phyloP scores from a whole-genome alignment of 2,797 vertebrate species.

The Paedocypris micromegethes region DNA sequence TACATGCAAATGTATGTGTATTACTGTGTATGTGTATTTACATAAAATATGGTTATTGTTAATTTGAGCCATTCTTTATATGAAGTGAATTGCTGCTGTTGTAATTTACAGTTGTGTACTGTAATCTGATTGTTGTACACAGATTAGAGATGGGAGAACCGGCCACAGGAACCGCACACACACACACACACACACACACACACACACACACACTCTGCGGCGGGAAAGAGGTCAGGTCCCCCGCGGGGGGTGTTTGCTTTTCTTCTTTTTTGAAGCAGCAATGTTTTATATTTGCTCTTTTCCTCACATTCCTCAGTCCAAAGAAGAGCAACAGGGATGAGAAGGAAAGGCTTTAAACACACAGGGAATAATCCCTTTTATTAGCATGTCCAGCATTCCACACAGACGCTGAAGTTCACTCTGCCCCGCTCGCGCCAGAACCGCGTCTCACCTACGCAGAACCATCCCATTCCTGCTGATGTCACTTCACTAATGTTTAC shows the following conservation, averaged over 20 bases:
- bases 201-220: slow-evolving; percentile 52
- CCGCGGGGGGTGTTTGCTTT: slow-evolving; percentile 56
- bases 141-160: too few relatives aligned
- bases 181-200: slow-evolving; percentile 44
- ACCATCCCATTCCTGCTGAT: too few relatives aligned
- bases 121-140: too few relatives aligned
- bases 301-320: slow-evolving; percentile 70
- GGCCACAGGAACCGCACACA: too few relatives aligned
- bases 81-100: too few relatives aligned
- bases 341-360: slow-evolving; percentile 34
- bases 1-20: too few relatives aligned
- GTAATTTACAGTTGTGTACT: too few relatives aligned
- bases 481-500: too few relatives aligned
- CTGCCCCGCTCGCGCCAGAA: slow-evolving; percentile 17
- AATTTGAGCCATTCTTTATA: too few relatives aligned
- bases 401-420: slow-evolving; percentile 32
- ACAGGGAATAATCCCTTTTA: slow-evolving; percentile 28
- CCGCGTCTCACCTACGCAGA: too few relatives aligned
- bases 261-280: slow-evolving; percentile 61
- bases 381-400: slow-evolving; percentile 58
- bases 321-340: slow-evolving; percentile 44
- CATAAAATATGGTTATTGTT: too few relatives aligned
- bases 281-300: slow-evolving; percentile 74
- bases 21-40: too few relatives aligned
- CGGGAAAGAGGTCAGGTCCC: slow-evolving; percentile 51